phyloP scores from a whole-genome alignment of 2,797 vertebrate genomes.

The Tarsius wallacei region DNA sequence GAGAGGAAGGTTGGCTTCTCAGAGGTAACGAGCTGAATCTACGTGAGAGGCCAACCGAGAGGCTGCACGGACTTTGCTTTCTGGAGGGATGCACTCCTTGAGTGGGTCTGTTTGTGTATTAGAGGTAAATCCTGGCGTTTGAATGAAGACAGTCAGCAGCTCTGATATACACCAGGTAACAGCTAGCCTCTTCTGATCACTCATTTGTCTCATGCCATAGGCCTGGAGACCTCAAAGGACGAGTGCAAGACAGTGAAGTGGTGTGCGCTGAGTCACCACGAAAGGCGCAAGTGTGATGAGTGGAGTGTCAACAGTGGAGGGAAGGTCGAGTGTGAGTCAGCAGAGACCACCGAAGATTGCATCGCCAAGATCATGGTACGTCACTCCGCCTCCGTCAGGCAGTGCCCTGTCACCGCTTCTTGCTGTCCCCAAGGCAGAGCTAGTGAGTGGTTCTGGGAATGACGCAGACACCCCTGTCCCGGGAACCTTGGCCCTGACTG shows the following conservation, averaged over 20 bases:
- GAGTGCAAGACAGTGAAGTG: slow-evolving; percentile 90
- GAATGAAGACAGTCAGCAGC: neutral
- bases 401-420: neutral
- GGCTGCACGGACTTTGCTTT: neutral
- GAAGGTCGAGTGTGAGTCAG: slow-evolving; percentile 91
- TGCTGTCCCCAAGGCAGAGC: neutral
- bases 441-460: neutral
- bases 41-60: slow-evolving; percentile 6
- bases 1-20: neutral
- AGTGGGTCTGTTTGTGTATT: neutral
- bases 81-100: neutral
- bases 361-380: slow-evolving; percentile 95
- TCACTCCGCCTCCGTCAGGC: neutral
- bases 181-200: neutral
- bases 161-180: neutral
- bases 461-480: neutral
- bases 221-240: accelerated
- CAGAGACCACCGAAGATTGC: slow-evolving; percentile 92
- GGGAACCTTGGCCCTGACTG: neutral
- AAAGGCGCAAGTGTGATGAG: slow-evolving; percentile 94
- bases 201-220: slow-evolving; percentile 78
- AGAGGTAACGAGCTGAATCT: slow-evolving; percentile 32
- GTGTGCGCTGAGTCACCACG: slow-evolving; percentile 93
- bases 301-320: slow-evolving; percentile 91
- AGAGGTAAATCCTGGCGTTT: neutral